Percentiles rank a stretch among this genome's conserved stretches.
These are phyloP conservation scores for Oriolus oriolus DNA, from an alignment of 2,113 vertebrate genomes.

Conservation along the genomic window DNA sequence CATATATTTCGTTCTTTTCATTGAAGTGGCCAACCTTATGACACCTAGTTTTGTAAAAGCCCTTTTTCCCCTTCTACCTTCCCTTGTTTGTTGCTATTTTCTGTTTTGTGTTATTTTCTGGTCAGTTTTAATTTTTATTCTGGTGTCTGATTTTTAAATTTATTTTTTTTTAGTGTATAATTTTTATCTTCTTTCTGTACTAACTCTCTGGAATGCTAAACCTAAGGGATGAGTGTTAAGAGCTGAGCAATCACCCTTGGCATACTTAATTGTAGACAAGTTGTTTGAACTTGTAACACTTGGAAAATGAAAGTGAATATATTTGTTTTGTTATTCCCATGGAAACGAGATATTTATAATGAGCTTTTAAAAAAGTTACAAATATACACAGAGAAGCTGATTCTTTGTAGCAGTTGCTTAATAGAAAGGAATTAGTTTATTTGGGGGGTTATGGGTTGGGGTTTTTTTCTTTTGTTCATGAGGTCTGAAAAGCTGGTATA, in stretches of 20 bases:
- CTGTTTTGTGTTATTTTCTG: not conserved
- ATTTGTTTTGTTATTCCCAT: slow-evolving; percentile 33
- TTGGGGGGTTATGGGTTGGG: not conserved
- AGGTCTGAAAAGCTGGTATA: not conserved
- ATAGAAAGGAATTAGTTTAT: not conserved
- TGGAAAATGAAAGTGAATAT: slow-evolving; percentile 7
- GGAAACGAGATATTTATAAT: slow-evolving; percentile 15
- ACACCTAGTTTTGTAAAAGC: not conserved
- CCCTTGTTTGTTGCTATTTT: not conserved
- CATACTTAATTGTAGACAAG: not conserved
- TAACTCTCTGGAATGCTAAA: not conserved
- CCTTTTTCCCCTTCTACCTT: not conserved
- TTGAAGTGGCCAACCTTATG: not conserved
- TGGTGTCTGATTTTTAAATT: not conserved
- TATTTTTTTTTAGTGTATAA: not conserved
- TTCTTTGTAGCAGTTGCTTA: not conserved
- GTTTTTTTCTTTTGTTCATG: not conserved
- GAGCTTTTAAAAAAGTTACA: not conserved
- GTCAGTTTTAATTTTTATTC: not conserved
- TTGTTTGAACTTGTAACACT: slow-evolving; percentile 33
- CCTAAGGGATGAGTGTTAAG: not conserved
- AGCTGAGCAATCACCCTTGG: not conserved
- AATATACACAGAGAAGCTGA: not conserved
- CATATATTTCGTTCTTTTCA: not conserved
- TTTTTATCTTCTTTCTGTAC: not conserved